Conservation (phyloP, 2,888 invertebrate genomes). For the Leptopilina drosophilae region DNA sequence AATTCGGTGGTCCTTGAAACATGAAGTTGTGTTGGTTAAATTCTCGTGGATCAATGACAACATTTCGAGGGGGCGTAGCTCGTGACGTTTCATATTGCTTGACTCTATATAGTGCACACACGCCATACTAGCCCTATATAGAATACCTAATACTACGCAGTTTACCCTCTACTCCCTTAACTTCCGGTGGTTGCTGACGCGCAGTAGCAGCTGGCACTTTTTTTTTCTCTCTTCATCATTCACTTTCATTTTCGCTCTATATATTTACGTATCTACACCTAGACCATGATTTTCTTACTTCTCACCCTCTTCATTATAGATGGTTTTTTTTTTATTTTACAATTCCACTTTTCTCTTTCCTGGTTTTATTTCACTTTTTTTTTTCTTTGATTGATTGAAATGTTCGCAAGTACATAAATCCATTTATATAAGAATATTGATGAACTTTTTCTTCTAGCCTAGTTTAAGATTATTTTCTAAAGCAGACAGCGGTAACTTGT, state of each 20-base stretch:
- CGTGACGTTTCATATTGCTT: slow-evolving; percentile 11
- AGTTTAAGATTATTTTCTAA: too few species aligned
- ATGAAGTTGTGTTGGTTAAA: neutral
- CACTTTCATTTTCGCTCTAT: neutral
- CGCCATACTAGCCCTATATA: neutral
- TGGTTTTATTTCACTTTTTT: too few species aligned
- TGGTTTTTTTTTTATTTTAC: too few species aligned
- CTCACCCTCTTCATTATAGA: too few species aligned
- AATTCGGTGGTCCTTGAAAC: slow-evolving; percentile 19
- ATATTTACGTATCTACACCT: neutral
- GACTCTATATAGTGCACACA: neutral
- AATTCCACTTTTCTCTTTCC: too few species aligned
- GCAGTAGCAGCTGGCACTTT: slow-evolving; percentile 1
- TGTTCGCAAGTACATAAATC: too few species aligned
- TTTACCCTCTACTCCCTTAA: neutral
- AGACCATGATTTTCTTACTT: too few species aligned
- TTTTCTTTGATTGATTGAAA: too few species aligned
- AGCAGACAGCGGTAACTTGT: too few species aligned
- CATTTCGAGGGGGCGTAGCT: slow-evolving; percentile 17
- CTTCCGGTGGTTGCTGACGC: slow-evolving; percentile 22
- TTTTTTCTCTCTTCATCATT: neutral
- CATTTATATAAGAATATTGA: too few species aligned
- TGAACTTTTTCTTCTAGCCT: too few species aligned
- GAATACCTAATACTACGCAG: slow-evolving; percentile 16
- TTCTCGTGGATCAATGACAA: slow-evolving; percentile 31